These are phyloP conservation scores for Lingula anatina DNA, from an alignment of 2,888 invertebrate genomes.

Conservation along the genomic window DNA sequence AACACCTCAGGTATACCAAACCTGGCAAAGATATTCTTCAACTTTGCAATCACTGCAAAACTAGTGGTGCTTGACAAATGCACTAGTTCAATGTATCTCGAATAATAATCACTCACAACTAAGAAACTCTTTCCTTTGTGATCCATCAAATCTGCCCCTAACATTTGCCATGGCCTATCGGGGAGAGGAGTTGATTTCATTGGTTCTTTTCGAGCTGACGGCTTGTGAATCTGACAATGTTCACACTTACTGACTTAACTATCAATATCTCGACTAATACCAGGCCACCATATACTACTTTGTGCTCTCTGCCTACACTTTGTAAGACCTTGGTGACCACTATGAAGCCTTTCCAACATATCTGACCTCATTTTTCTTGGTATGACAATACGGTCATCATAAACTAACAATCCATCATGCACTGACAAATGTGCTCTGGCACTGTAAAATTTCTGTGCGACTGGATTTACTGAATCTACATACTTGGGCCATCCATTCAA, in stretches of 20 bases:
- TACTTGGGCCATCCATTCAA: no score
- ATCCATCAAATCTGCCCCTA: slow-evolving; percentile 14
- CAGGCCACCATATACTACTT: slow-evolving; percentile 16
- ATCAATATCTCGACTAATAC: slow-evolving; percentile 8
- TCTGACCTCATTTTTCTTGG: slow-evolving; percentile 6
- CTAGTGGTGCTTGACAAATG: slow-evolving; percentile 6
- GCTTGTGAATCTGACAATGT: slow-evolving; percentile 9
- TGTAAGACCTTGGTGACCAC: no score
- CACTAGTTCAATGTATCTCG: slow-evolving; percentile 11
- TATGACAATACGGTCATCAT: no score
- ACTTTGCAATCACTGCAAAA: slow-evolving; percentile 7
- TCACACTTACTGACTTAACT: slow-evolving; percentile 5
- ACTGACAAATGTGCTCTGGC: no score
- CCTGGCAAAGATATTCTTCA: slow-evolving; percentile 14
- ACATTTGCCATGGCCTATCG: slow-evolving; percentile 13
- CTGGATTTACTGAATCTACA: no score
- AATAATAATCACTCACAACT: slow-evolving; percentile 14
- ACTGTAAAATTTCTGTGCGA: no score
- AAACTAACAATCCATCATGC: no score
- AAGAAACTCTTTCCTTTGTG: slow-evolving; percentile 7
- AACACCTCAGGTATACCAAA: slow-evolving; percentile 12
- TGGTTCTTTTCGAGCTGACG: slow-evolving; percentile 12
- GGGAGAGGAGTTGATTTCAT: slow-evolving; percentile 11
- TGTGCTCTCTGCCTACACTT: no score
- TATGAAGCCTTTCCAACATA: slow-evolving; percentile 12